phyloP scores from a whole-genome alignment of 1,140 invertebrate genomes.

The Medauroidea extradentata region DNA sequence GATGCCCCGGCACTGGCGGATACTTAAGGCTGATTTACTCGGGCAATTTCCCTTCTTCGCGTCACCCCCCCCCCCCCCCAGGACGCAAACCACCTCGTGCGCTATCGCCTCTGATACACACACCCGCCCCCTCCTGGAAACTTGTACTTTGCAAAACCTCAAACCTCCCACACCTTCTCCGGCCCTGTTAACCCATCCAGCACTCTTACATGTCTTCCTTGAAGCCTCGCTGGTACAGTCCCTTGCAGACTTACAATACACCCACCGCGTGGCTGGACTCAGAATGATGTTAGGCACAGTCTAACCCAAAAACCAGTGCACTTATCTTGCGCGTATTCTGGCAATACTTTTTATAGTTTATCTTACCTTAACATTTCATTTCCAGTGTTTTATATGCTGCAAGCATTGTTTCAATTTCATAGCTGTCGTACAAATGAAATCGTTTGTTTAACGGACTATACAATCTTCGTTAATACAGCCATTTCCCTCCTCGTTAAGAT shows the following conservation, averaged over 20 bases:
- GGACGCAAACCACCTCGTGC: background rate
- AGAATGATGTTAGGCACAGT: too few relatives aligned
- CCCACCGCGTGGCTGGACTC: too few relatives aligned
- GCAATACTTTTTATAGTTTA: too few relatives aligned
- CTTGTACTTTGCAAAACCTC: constrained; percentile 15
- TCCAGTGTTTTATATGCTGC: too few relatives aligned
- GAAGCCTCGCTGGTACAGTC: background rate
- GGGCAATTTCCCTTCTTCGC: constrained; percentile 9
- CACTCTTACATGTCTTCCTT: constrained; percentile 1
- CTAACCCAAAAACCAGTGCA: too few relatives aligned
- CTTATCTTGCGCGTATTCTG: too few relatives aligned
- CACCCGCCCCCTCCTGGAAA: background rate
- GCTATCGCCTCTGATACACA: background rate
- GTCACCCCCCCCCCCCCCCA: background rate
- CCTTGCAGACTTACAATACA: background rate
- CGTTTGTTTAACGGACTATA: too few relatives aligned
- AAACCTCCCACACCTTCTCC: background rate
- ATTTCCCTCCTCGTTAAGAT: too few relatives aligned
- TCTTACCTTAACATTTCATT: too few relatives aligned
- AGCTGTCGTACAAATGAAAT: too few relatives aligned
- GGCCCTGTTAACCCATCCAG: background rate
- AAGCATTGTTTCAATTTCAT: too few relatives aligned
- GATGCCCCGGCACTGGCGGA: background rate
- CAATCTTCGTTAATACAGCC: too few relatives aligned
- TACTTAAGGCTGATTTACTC: constrained; percentile 7